Base-by-base conservation (phyloP, 2,113 vertebrate species). In the Pontoporia blainvillei region DNA sequence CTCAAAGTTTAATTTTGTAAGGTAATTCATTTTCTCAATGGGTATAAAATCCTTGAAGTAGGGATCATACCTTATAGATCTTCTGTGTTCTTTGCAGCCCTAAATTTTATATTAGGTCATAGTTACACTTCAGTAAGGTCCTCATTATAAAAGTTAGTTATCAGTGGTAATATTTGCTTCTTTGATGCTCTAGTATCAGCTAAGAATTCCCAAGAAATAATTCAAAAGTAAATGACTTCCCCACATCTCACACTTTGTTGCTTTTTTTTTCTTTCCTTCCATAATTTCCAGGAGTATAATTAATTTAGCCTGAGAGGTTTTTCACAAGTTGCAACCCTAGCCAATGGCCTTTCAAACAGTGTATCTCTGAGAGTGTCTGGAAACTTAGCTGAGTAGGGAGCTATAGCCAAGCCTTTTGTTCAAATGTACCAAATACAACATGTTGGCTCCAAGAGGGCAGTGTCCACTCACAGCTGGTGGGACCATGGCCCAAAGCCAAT, bases 271-370 rank as follows among this genome's bases (percentile, higher is more conserved):
- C 18, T 36, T 71, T 93, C 49, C 10, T 85, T 23, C 27, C 34
- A 79, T 72, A 21, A 46, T 52, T 90, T 94, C 20, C 61, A 96
- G 76, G 97, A 93, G 78, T 91, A 54, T 31, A 89, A 97, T 97
- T 93, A 97, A 93, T 92, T 76, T 86, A 85, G 27, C 84, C 36
- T 46, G 69, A 94, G 39, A 75, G 21, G 49, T 54, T 46, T 79
- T 91, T 91, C 46, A 44, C 6, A 49, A 71, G 12, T 84, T 44
- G 2, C 11, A 95, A 64, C 12, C 34, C 59, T 41, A 64, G 46
- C 8, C 62, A 31, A 21, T 66, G 57, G 66, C 79, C 90, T 94
- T 97, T 83, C 59, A 31, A 62, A 39, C 69, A 86, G 44, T 8
- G 8, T 57, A 73, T 84, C 31, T 92, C 52, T 17, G 39, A 90